phyloP scores from a whole-genome alignment of 2,888 invertebrate genomes.

The Amaurobius ferox region DNA sequence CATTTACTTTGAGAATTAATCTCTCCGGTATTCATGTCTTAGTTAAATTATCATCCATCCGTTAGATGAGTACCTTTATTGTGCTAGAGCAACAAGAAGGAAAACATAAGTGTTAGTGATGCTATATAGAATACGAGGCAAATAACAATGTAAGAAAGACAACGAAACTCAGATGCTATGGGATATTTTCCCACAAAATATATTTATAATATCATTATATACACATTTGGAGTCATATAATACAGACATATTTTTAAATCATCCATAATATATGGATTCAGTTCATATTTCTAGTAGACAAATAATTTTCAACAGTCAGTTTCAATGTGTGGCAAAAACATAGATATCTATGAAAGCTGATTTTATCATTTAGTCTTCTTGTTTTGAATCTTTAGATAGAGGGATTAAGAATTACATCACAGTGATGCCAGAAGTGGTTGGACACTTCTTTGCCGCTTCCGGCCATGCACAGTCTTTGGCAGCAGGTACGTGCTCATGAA shows the following conservation, averaged over 20 bases:
- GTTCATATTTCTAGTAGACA: conserved; percentile 44
- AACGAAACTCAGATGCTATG: conserved; percentile 33
- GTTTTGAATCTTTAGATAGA: neutral
- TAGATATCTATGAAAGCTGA: conserved; percentile 31
- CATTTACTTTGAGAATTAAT: too few species aligned
- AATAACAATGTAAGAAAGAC: neutral
- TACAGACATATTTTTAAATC: conserved; percentile 32
- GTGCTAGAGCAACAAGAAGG: too few species aligned
- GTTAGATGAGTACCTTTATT: too few species aligned
- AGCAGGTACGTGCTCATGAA: conserved; percentile 2
- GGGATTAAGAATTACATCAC: conserved; percentile 26
- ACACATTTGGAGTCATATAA: conserved; percentile 43
- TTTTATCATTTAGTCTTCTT: neutral
- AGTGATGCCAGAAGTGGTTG: conserved; percentile 16
- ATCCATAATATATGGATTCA: conserved; percentile 62
- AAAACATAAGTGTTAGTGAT: neutral
- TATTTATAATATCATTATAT: conserved; percentile 61
- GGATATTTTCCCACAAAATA: conserved; percentile 65
- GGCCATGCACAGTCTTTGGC: neutral
- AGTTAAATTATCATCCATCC: too few species aligned
- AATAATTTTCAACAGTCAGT: conserved; percentile 45
- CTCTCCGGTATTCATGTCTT: too few species aligned
- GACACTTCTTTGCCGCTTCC: neutral
- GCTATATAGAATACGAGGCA: neutral
- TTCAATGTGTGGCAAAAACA: conserved; percentile 30